Percentiles rank a stretch among this genome's conserved stretches.
These are phyloP conservation scores for Conus ventricosus DNA, from an alignment of 1,140 invertebrate genomes.

Conservation along the genomic window DNA sequence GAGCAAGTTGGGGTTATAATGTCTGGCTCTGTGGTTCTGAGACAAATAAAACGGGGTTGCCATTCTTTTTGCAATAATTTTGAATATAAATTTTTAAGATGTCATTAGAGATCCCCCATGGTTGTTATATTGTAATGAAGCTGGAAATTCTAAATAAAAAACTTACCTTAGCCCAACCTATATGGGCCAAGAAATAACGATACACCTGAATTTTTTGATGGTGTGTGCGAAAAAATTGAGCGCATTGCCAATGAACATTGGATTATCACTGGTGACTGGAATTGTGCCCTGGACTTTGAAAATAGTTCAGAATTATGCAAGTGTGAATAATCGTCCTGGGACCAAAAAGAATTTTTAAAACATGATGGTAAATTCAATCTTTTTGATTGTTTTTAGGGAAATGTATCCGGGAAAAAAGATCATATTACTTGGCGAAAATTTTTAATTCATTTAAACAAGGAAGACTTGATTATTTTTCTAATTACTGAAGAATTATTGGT, in stretches of 20 bases:
- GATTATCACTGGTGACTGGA: conserved; percentile 32
- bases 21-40: no score
- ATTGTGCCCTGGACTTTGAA: neutral
- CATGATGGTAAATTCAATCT: conserved; percentile 9
- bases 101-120: neutral
- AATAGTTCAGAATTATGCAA: conserved; percentile 10
- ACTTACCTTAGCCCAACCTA: neutral
- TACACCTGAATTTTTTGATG: conserved; percentile 6
- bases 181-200: conserved; percentile 27
- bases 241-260: conserved; percentile 13
- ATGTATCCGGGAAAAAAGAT: neutral
- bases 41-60: neutral
- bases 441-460: conserved; percentile 27
- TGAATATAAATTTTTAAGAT: conserved; percentile 13
- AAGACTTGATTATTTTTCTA: conserved; percentile 39
- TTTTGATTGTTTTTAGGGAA: conserved; percentile 28
- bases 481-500: conserved; percentile 23
- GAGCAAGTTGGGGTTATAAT: neutral
- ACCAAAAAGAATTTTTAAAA: neutral
- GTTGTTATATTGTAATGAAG: neutral
- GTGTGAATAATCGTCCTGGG: neutral
- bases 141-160: neutral
- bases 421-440: conserved; percentile 29
- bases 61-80: conserved; percentile 30
- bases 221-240: neutral